A percentile compares a stretch with the other conserved stretches of the same genome.
These are phyloP conservation scores for Plectropomus leopardus DNA, from an alignment of 2,113 vertebrate genomes.

Conservation along the genomic window DNA sequence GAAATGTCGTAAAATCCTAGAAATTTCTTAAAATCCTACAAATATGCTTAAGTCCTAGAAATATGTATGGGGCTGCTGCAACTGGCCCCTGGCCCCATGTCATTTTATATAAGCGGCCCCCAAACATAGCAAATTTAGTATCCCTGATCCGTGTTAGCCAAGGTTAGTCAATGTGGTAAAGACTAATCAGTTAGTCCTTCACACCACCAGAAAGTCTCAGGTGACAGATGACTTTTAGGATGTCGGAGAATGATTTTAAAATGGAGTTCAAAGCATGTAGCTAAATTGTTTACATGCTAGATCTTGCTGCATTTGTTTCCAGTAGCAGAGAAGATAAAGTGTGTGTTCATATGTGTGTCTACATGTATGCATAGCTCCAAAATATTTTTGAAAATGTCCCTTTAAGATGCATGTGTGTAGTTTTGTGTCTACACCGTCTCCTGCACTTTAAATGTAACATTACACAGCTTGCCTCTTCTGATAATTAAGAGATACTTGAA, in stretches of 20 bases:
- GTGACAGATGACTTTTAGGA: background rate
- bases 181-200: too few relatives aligned
- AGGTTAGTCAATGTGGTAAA: too few relatives aligned
- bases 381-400: background rate
- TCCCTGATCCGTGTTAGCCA: too few relatives aligned
- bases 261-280: background rate
- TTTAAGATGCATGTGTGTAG: background rate
- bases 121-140: too few relatives aligned
- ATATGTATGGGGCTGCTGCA: too few relatives aligned
- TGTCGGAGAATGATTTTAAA: background rate
- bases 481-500: conserved; percentile 70
- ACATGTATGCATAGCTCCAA: background rate
- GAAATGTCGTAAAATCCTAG: too few relatives aligned
- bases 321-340: background rate
- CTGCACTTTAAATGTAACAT: background rate
- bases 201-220: background rate
- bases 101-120: too few relatives aligned
- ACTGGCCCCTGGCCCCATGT: too few relatives aligned
- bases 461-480: conserved; percentile 44
- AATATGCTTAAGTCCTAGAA: too few relatives aligned
- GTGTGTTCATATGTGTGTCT: background rate
- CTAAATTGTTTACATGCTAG: background rate
- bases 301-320: background rate
- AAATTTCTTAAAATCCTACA: too few relatives aligned
- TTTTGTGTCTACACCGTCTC: background rate